These are phyloP conservation scores for Liasis olivaceus DNA, from an alignment of 2,797 vertebrate genomes.

Conservation along the genomic window DNA sequence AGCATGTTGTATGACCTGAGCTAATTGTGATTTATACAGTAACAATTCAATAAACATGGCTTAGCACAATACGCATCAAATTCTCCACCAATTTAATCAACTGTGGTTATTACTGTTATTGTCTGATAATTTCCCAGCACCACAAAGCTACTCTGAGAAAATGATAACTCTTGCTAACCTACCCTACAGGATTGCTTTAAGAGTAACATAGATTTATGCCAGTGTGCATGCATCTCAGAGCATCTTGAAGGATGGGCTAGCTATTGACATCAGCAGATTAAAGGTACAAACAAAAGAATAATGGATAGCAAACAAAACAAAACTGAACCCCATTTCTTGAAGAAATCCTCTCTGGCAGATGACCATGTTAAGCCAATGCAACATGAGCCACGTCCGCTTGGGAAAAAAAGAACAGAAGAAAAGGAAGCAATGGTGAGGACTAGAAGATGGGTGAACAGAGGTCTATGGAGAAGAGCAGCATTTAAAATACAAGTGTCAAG, in stretches of 20 bases:
- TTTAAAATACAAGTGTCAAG: constrained; percentile 37
- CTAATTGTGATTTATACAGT: background rate
- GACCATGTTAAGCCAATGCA: constrained; percentile 54
- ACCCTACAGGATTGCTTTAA: background rate
- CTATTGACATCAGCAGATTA: background rate
- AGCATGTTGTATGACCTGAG: background rate
- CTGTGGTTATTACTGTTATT: background rate
- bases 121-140: background rate
- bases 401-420: background rate
- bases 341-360: constrained; percentile 13
- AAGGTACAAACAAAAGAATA: background rate
- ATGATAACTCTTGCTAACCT: background rate
- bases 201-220: background rate
- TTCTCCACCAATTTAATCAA: background rate
- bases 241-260: background rate
- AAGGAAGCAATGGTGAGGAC: constrained; percentile 29
- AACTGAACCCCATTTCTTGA: background rate
- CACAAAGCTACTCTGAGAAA: background rate
- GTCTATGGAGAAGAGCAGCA: constrained; percentile 26
- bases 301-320: background rate
- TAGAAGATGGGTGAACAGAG: constrained; percentile 47
- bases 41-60: background rate
- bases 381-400: constrained; percentile 24
- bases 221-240: background rate
- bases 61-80: background rate